These are phyloP conservation scores for Bombus pyrosoma DNA, from an alignment of 1,140 invertebrate species.

Conservation along the genomic window DNA sequence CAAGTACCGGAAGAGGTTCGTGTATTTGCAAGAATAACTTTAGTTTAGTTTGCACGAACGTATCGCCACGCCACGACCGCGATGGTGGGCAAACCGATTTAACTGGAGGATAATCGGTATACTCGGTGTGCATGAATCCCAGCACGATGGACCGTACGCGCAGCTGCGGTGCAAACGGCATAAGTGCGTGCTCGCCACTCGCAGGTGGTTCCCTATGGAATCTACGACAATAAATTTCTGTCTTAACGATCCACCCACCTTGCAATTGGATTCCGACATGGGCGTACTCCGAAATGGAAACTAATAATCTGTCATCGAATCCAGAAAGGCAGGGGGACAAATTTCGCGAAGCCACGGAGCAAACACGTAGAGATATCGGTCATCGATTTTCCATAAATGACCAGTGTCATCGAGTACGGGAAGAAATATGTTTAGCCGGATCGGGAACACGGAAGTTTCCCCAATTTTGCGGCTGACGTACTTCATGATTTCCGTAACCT, in stretches of 20 bases:
- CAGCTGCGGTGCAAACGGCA: neutral
- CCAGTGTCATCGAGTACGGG: neutral
- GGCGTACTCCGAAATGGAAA: constrained; percentile 27
- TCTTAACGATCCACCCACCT: constrained; percentile 23
- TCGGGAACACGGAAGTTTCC: too few relatives aligned
- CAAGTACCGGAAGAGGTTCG: neutral
- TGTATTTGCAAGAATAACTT: neutral
- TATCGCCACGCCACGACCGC: too few relatives aligned
- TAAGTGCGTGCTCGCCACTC: neutral
- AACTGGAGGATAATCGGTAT: neutral
- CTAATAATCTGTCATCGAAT: constrained; percentile 26
- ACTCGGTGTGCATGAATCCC: too few relatives aligned
- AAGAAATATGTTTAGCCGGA: neutral
- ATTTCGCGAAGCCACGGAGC: too few relatives aligned
- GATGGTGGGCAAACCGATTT: neutral
- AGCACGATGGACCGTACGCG: neutral
- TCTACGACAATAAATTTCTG: constrained; percentile 18
- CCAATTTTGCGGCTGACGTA: constrained; percentile 13
- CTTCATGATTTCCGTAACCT: constrained; percentile 5
- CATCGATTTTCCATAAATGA: constrained; percentile 29
- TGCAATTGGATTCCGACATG: neutral
- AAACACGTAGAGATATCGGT: neutral
- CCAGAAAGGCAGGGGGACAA: neutral
- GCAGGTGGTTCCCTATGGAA: constrained; percentile 19
- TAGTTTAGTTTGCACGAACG: constrained; percentile 1